Evolutionary conservation across 2,888 invertebrate species (phyloP), one percentile per base, ranked within the genome.

Genomic region (Smittia aterrima): DNA sequence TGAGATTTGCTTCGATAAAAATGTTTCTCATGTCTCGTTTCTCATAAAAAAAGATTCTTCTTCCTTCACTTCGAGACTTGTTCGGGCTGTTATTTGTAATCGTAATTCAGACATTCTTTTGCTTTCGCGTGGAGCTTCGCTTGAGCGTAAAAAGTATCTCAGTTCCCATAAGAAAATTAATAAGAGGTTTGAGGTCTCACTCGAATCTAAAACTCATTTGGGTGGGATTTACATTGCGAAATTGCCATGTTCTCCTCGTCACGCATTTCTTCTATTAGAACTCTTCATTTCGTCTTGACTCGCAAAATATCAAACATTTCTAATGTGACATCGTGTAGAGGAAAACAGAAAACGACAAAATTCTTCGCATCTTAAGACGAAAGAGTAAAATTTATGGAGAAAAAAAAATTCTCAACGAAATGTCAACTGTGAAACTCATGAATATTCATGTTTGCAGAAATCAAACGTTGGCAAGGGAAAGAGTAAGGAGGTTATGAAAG

Each of bases 371-470:
- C 32, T 32, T 32, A 40, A 40, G 16, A 47, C 22, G 16, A 54
- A 25, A n/a, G 53, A 54, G 25, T n/a, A 1, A 70, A 70, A 70
- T 70, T 70, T 70, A 70, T 70, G 70, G 70, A 70, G 47, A 32
- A 32, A 32, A 32, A 32, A 47, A n/a, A 47, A n/a, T 47, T 70
- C 53, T 70, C 41, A n/a, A 53, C 53, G 53, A 53, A 53, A 70
- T 70, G 54, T 70, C 70, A 70, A 70, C 70, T 53, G 20, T 53
- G 54, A 18, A 70, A n/a, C 70, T 70, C 70, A 70, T 70, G 70
- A 70, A 70, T 70, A 70, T 70, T 70, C 70, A 70, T 70, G 54
- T 70, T 70, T 70, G 70, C 54, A 40, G 27, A 67, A 70, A 70
- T 70, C 70, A 70, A 70, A 70, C 53, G 32, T 53, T 20, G 58